Evolutionary conservation across 2,113 vertebrate genomes (phyloP), one percentile per base, ranked within the genome.

Genomic region (Hepsetus odoe): DNA sequence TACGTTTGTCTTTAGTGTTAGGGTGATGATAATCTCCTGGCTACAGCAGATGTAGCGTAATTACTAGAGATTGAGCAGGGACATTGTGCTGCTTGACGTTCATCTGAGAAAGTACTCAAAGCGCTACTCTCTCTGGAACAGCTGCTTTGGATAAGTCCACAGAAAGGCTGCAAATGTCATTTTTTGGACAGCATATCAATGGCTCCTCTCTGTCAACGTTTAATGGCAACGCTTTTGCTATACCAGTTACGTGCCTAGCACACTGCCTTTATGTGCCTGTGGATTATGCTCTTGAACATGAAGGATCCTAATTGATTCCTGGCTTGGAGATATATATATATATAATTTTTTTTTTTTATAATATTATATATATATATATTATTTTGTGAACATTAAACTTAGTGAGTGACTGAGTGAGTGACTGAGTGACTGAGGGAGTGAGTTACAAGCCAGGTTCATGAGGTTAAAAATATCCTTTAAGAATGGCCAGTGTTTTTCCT

Each of bases 11-110:
- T 66, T 68, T 55, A 80, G 49, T 58, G 64, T 79, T 65, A 59
- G 69, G 71, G 61, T 82, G 76, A 86, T 83, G 80, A 77, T 81
- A 81, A 79, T 83, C 72, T 80, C 74, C 80, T 67, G 78, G 74
- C 72, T 68, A 53, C 51, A 58, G 67, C 28, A 78, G 67, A 78
- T 72, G 76, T 81, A 40, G 74, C 46, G 78, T 74, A 84, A 81
- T 84, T 81, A 81, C 74, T 70, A 59, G n/a, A 64, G 59, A 61
- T 77, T 70, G 59, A 53, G 28, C 71, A 65, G 58, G 66, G 80
- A 78, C 76, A 58, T 24, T 61, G 72, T 40, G 26, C 66, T 69
- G 77, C 64, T 46, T 61, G 26, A 74, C 64, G 33, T 79, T 70
- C 58, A n/a, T 67, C 74, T 53, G 26, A 58, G 64, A 58, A 76